Base-by-base conservation (phyloP, 2,113 vertebrate species). In the Piaya cayana region DNA sequence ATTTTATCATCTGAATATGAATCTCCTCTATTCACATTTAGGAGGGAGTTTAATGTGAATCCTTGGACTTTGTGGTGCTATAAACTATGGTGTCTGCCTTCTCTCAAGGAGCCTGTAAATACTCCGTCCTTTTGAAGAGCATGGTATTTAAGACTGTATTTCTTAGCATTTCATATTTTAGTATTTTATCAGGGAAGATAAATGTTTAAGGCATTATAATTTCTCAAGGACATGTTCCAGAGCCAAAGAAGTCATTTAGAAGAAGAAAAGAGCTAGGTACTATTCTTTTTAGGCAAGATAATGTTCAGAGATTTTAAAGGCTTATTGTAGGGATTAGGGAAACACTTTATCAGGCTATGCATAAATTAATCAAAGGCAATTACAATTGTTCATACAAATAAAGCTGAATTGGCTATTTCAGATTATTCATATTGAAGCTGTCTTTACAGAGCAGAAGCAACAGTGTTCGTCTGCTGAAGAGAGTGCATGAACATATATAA, bases 11-110 rank as follows among this genome's bases (percentile, higher is more conserved):
- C 50, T 83, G 68, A 86, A 86, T 87, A 74, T 76, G 53, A 88
- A 92, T 92, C 62, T 88, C 37, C 15, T 64, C 86, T 53, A 29
- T 72, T 92, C 81, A 25, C 45, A 30, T 58, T 91, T 84, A 82
- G 74, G 62, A 89, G 91, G 39, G 30, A 43, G 56, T 93, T 89
- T 92, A 88, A 52, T 75, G 39, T 71, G 91, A 93, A 92, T 91
- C 72, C 77, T 68, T 84, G 47, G 64, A 59, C 52, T 94, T 90
- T 69, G 68, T 15, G 42, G 18, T 87, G 65, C 43, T 64, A 4
- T 64, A 79, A 90, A 56, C 47, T 39, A 60, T 36, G 82, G 39
- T 93, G 11, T n/a, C 58, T 93, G n/a, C 36, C 52, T 86, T 32
- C 50, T 53, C 43, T 36, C 26, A 79, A 75, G 18, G 34, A 91